Evolutionary conservation across 2,888 invertebrate species (phyloP).

Genomic region (Scaptomyza flava): DNA sequence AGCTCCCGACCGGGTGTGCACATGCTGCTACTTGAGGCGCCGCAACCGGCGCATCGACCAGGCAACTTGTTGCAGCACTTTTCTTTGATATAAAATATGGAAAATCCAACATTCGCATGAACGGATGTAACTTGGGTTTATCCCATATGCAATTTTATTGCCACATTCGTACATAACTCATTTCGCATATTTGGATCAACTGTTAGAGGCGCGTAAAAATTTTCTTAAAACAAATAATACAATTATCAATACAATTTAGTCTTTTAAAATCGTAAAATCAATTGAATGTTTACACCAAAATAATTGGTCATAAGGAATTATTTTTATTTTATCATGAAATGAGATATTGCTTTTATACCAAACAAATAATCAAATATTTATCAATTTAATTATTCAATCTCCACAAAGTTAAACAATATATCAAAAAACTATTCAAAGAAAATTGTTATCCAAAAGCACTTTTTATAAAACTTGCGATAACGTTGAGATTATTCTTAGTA

Average conservation of each 20-base stretch:
- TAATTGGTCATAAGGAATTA: too few species aligned
- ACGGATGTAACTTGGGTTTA: slow-evolving; percentile 63
- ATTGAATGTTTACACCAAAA: too few species aligned
- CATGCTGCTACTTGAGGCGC: slow-evolving; percentile 28
- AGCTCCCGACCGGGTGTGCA: slow-evolving; percentile 27
- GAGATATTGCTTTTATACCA: neutral
- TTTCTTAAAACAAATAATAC: too few species aligned
- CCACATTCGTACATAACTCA: slow-evolving; percentile 9
- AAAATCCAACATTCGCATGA: slow-evolving; percentile 72
- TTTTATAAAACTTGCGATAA: slow-evolving; percentile 1
- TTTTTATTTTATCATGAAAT: too few species aligned
- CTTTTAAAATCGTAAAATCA: too few species aligned
- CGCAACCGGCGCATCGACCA: slow-evolving; percentile 6
- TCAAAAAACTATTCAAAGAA: neutral
- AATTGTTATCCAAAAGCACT: neutral
- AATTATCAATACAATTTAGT: neutral
- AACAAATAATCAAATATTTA: too few species aligned
- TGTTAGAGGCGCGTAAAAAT: slow-evolving; percentile 36
- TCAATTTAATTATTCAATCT: too few species aligned
- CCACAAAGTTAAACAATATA: too few species aligned
- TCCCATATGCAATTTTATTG: slow-evolving; percentile 63
- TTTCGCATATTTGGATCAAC: slow-evolving; percentile 13
- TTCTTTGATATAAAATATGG: slow-evolving; percentile 74
- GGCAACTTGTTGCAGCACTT: slow-evolving; percentile 60
- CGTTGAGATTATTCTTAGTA: slow-evolving; percentile 7